These are phyloP conservation scores for Cataglyphis rosenhaueri DNA, from an alignment of 2,888 invertebrate species.

Conservation along the genomic window DNA sequence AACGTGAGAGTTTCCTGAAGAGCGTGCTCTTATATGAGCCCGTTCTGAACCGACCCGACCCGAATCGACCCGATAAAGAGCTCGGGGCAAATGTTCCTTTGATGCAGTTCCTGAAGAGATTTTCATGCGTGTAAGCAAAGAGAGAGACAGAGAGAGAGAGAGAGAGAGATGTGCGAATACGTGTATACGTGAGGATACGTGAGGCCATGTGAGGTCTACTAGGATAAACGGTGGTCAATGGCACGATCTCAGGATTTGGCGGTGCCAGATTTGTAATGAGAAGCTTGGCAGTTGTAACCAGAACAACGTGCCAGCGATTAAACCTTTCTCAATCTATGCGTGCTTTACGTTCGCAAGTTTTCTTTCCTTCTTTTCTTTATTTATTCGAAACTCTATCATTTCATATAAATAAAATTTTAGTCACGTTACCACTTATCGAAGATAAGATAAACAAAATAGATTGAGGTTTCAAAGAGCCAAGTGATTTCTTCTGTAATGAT, in stretches of 20 bases:
- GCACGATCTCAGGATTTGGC: slow-evolving; percentile 34
- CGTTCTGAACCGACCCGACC: slow-evolving; percentile 48
- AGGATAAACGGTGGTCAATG: slow-evolving; percentile 45
- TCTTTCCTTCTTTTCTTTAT: not conserved
- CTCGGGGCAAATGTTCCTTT: slow-evolving; percentile 59
- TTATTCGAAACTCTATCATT: not conserved
- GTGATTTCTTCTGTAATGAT: not conserved
- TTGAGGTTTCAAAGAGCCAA: not conserved
- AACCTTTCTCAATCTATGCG: slow-evolving; percentile 14
- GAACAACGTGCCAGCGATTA: slow-evolving; percentile 42
- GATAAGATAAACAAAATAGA: not conserved
- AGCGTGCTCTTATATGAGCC: slow-evolving; percentile 24
- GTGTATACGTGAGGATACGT: no score
- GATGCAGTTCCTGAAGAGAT: slow-evolving; percentile 60
- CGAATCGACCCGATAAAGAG: slow-evolving; percentile 54
- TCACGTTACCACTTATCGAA: not conserved
- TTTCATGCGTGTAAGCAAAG: slow-evolving; percentile 22
- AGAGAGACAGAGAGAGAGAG: not conserved
- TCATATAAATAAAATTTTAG: not conserved
- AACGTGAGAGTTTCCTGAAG: slow-evolving; percentile 53
- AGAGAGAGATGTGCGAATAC: not conserved
- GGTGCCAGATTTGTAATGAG: slow-evolving; percentile 52
- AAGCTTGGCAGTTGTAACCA: slow-evolving; percentile 49
- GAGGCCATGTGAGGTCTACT: slow-evolving; percentile 20
- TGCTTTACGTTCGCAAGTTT: slow-evolving; percentile 1